A percentile compares a stretch with the other conserved stretches of the same genome.
Evolutionary conservation across 1,140 invertebrate genomes (phyloP).

Genomic region (Euwallacea similis): DNA sequence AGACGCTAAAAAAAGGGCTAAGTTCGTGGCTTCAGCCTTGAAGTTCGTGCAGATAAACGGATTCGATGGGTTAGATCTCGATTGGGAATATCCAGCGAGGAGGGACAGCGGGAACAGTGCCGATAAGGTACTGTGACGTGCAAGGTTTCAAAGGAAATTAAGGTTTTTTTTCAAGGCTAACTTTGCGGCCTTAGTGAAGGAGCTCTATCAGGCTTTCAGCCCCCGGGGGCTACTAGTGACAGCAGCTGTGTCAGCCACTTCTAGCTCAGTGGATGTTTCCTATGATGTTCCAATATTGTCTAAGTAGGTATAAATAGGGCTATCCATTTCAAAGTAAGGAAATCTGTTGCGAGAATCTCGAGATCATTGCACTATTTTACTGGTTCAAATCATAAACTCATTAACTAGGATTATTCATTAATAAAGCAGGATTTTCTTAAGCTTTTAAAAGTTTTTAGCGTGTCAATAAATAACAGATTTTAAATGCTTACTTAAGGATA

Average conservation of each 20-base stretch:
- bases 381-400: too few species aligned
- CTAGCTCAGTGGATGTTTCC: conserved; percentile 64
- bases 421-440: too few species aligned
- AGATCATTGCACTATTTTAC: too few species aligned
- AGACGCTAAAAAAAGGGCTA: conserved; percentile 54
- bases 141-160: not conserved
- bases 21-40: conserved; percentile 64
- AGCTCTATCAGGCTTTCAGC: conserved; percentile 43
- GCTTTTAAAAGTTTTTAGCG: too few species aligned
- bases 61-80: conserved; percentile 80
- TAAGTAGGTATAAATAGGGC: conserved; percentile 60
- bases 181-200: conserved; percentile 42
- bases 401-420: too few species aligned
- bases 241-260: conserved; percentile 43
- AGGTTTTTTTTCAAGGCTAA: conserved; percentile 41
- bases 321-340: too few species aligned
- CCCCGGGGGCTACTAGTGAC: conserved; percentile 42
- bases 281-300: conserved; percentile 90
- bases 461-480: too few species aligned
- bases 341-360: too few species aligned
- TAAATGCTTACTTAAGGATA: too few species aligned
- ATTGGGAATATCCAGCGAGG: conserved; percentile 79
- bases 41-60: conserved; percentile 63
- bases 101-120: conserved; percentile 60
- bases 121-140: conserved; percentile 45